Evolutionary conservation across 2,888 invertebrate genomes (phyloP).

Genomic region (Ceriagrion tenellum): DNA sequence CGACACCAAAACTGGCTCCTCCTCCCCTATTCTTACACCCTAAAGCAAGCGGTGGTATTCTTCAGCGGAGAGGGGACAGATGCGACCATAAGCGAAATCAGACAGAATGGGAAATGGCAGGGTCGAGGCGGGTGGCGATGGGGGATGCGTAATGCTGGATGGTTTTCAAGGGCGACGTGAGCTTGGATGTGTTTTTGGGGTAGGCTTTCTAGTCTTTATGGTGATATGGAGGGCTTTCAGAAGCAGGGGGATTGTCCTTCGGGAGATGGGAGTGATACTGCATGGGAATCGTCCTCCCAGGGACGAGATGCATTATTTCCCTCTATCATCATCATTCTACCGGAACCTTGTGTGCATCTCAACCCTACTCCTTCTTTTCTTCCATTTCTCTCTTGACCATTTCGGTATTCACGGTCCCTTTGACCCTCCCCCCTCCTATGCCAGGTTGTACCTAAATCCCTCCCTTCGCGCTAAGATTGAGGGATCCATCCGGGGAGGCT

Average conservation of each 20-base stretch:
- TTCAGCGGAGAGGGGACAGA: not conserved
- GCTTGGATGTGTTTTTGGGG: not conserved
- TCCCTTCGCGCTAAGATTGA: not conserved
- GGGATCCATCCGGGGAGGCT: not conserved
- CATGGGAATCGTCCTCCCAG: not conserved
- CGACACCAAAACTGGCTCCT: not conserved
- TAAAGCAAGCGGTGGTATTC: not conserved
- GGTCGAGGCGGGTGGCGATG: not conserved
- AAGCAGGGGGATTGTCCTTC: not conserved
- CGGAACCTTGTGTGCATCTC: not conserved
- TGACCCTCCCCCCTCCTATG: no score
- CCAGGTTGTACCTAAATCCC: not conserved
- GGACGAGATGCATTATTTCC: not conserved
- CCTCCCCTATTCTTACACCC: not conserved
- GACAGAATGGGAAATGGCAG: constrained; percentile 15
- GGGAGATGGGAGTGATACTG: not conserved
- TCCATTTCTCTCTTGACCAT: not conserved
- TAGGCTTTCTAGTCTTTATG: not conserved
- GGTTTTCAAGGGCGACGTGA: not conserved
- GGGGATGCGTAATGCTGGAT: not conserved
- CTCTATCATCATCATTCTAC: not conserved
- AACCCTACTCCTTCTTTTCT: not conserved
- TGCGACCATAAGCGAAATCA: constrained; percentile 8
- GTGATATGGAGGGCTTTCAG: not conserved
- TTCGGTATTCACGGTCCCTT: no score